Percentiles rank a stretch among this genome's conserved stretches.
These are phyloP conservation scores for Jacana jacana DNA, from an alignment of 2,113 vertebrate genomes.

Conservation along the genomic window DNA sequence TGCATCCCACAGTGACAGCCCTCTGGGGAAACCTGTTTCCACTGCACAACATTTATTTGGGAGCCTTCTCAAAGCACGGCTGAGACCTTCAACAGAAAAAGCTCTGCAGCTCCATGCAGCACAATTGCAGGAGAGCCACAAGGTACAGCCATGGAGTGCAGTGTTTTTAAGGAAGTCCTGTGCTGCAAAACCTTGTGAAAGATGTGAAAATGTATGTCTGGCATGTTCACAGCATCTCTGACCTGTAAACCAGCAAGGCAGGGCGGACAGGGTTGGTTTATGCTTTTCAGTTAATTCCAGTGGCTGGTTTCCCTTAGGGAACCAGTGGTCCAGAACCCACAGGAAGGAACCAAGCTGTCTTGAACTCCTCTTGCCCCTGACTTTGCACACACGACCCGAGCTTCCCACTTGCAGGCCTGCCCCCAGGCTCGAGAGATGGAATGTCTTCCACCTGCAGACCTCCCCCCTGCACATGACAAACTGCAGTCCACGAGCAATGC, in stretches of 20 bases:
- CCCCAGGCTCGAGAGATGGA: background rate
- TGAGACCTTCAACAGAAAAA: background rate
- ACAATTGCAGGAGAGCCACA: background rate
- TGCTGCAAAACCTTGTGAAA: background rate
- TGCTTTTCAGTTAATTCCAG: background rate
- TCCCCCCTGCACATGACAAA: background rate
- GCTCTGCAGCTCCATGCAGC: background rate
- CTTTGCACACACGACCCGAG: background rate
- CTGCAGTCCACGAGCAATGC: accelerated
- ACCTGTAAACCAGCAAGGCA: background rate
- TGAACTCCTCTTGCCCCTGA: background rate
- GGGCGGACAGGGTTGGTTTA: background rate
- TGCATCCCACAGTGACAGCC: background rate
- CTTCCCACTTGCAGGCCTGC: background rate
- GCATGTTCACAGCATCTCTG: background rate
- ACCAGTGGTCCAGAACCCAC: background rate
- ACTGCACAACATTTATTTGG: background rate
- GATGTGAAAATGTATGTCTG: background rate
- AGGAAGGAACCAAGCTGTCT: background rate
- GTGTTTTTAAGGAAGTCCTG: background rate
- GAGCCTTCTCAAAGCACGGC: background rate
- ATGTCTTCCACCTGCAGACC: background rate
- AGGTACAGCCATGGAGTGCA: background rate
- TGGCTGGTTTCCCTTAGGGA: background rate
- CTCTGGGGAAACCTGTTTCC: background rate